A percentile compares a stretch with the other conserved stretches of the same genome.
Evolutionary conservation across 2,797 vertebrate genomes (phyloP).

Genomic region (Melanotaenia maccullochi): DNA sequence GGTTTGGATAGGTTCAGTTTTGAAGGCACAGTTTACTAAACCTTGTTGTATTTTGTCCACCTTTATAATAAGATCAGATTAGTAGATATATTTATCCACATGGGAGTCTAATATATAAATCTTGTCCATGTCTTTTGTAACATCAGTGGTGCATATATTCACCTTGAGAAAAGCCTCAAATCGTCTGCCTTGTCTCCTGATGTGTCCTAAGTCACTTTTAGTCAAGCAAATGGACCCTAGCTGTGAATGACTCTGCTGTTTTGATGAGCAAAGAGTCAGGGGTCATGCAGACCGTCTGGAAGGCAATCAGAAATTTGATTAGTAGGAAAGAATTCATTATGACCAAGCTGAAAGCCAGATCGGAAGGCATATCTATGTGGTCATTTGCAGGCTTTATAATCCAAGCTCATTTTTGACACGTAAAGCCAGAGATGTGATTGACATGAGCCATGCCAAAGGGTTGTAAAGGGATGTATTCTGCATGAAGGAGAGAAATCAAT

Average conservation of each 20-base stretch:
- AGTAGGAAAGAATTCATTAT: constrained; percentile 29
- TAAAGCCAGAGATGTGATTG: background rate
- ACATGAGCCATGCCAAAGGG: background rate
- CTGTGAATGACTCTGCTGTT: constrained; percentile 36
- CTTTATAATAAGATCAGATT: constrained; percentile 28
- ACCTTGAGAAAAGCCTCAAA: constrained; percentile 26
- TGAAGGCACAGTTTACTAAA: constrained; percentile 28
- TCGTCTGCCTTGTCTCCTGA: constrained; percentile 16
- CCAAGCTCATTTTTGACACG: background rate
- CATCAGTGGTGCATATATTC: constrained; percentile 29
- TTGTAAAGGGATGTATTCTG: background rate
- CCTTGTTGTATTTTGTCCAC: constrained; percentile 17
- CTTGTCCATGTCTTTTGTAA: constrained; percentile 12
- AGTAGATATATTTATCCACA: background rate
- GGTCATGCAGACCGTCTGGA: constrained; percentile 38
- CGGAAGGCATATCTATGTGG: background rate
- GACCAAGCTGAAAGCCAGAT: constrained; percentile 8
- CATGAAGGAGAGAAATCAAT: background rate
- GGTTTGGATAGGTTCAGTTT: background rate
- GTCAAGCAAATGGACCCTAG: constrained; percentile 20
- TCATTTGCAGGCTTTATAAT: background rate
- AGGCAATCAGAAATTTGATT: constrained; percentile 52
- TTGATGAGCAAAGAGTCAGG: constrained; percentile 29
- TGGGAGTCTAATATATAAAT: constrained; percentile 13
- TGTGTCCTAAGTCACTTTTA: constrained; percentile 32